These are phyloP conservation scores for Chaetops frenatus DNA, from an alignment of 2,113 vertebrate genomes.

Conservation along the genomic window DNA sequence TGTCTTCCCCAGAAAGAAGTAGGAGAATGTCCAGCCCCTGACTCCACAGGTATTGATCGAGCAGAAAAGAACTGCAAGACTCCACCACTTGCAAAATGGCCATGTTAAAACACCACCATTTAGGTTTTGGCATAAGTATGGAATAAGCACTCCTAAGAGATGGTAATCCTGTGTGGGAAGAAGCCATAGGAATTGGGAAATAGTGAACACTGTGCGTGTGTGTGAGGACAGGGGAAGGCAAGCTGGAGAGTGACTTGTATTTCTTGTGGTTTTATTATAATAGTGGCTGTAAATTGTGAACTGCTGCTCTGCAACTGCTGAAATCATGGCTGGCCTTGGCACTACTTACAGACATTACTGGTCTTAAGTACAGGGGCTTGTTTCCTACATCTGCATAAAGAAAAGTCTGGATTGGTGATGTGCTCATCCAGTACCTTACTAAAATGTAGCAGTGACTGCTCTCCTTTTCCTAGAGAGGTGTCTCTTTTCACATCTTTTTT, in stretches of 20 bases:
- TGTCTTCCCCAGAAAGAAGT: background rate
- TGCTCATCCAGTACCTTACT: background rate
- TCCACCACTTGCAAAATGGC: background rate
- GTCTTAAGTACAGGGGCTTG: background rate
- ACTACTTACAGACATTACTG: background rate
- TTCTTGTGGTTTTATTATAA: background rate
- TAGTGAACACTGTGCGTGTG: background rate
- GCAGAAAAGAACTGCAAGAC: background rate
- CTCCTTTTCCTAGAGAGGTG: background rate
- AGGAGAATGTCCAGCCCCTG: background rate
- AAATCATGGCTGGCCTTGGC: background rate
- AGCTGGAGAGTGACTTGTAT: background rate
- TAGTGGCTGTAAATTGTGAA: background rate
- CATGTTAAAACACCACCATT: background rate
- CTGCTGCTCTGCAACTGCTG: background rate
- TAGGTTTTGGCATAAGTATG: background rate
- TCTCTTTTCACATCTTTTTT: background rate
- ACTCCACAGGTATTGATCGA: accelerated
- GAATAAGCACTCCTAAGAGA: background rate
- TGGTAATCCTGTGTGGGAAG: background rate
- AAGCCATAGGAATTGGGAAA: background rate
- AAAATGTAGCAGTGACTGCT: background rate
- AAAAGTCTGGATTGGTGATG: background rate
- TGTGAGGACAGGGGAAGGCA: background rate
- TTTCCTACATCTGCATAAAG: background rate